Conservation (phyloP, 1,140 invertebrate genomes). For the Euura saliciscinereae region DNA sequence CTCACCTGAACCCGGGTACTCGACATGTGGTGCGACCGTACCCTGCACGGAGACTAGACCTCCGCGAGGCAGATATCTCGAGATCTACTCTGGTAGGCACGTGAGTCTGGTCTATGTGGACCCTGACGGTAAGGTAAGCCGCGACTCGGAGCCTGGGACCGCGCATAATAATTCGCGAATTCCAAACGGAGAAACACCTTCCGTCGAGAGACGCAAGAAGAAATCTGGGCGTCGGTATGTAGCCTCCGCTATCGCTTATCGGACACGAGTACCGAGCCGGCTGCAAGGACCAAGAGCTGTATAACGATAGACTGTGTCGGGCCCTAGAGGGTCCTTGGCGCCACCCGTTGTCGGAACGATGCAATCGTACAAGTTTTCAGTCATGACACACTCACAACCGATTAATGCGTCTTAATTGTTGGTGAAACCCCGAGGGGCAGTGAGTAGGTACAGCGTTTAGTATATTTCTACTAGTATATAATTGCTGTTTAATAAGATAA, state of each 20-base stretch:
- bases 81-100: slow-evolving; percentile 57
- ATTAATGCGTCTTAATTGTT: no score
- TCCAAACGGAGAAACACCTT: no score
- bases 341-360: no score
- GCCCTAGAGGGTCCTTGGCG: no score
- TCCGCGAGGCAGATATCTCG: slow-evolving; percentile 54
- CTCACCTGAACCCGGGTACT: slow-evolving; percentile 52
- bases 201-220: no score
- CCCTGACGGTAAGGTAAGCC: no score
- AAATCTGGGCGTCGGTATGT: not conserved
- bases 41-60: slow-evolving; percentile 36
- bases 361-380: no score
- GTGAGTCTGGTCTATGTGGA: slow-evolving; percentile 34
- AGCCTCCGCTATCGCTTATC: not conserved
- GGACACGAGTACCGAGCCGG: not conserved
- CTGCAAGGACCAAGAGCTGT: not conserved
- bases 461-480: not conserved
- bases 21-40: slow-evolving; percentile 6
- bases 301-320: no score
- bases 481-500: slow-evolving; percentile 1
- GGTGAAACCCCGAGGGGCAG: no score
- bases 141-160: slow-evolving; percentile 2
- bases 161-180: not conserved
- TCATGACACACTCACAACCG: no score
- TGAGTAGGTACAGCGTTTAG: no score